These are phyloP conservation scores for Phaonia tiefii DNA, from an alignment of 2,888 invertebrate species.

Conservation along the genomic window DNA sequence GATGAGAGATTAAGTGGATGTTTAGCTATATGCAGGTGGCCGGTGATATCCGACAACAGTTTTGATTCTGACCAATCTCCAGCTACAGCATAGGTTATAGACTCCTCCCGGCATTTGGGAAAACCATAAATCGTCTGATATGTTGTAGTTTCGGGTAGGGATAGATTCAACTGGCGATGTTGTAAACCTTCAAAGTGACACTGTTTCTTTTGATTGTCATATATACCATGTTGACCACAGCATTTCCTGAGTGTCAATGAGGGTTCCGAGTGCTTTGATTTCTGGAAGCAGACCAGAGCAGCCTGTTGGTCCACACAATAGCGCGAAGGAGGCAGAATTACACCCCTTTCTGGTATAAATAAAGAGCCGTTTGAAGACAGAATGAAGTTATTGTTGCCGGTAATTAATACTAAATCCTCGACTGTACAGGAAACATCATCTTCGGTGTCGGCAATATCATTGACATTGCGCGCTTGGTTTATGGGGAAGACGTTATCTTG, in stretches of 20 bases:
- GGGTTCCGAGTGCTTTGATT: slow-evolving; percentile 74
- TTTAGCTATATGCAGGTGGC: slow-evolving; percentile 66
- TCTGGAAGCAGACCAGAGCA: slow-evolving; percentile 84
- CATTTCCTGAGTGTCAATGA: slow-evolving; percentile 83
- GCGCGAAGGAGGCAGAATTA: slow-evolving; percentile 82
- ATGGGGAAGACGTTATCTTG: slow-evolving; percentile 78
- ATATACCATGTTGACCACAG: slow-evolving; percentile 85
- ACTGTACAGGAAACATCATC: slow-evolving; percentile 56
- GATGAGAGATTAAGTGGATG: slow-evolving; percentile 70
- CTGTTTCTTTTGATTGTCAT: slow-evolving; percentile 82
- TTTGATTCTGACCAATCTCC: slow-evolving; percentile 73
- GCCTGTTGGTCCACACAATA: slow-evolving; percentile 87
- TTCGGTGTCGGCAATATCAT: slow-evolving; percentile 17
- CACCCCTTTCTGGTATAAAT: slow-evolving; percentile 81
- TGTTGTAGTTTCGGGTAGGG: slow-evolving; percentile 65
- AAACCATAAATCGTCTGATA: slow-evolving; percentile 75
- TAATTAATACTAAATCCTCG: slow-evolving; percentile 76
- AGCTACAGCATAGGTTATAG: slow-evolving; percentile 73
- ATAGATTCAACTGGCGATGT: slow-evolving; percentile 69
- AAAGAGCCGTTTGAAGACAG: slow-evolving; percentile 86
- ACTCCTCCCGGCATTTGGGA: slow-evolving; percentile 71
- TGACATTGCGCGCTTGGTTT: slow-evolving; percentile 78
- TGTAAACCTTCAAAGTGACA: slow-evolving; percentile 73
- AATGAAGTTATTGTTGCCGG: slow-evolving; percentile 77
- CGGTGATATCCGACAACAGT: slow-evolving; percentile 67